Percentiles rank a stretch among this genome's conserved stretches.
Conservation (phyloP, 2,797 vertebrate species). For the Gadopsis marmoratus region DNA sequence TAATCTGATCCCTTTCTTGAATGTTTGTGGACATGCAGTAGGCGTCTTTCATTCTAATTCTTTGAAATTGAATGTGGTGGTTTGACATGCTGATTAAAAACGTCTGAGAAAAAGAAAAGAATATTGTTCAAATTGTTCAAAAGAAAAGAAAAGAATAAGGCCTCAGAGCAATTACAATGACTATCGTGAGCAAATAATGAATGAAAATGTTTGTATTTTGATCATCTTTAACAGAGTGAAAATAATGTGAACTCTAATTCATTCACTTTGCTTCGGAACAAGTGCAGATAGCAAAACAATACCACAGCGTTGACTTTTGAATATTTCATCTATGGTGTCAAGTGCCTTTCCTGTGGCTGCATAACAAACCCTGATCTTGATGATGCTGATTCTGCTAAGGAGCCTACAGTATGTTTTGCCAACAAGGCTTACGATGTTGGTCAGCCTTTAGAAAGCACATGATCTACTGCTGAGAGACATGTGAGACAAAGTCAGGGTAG, state of each 20-base stretch:
- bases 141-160: neutral
- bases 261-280: constrained; percentile 22
- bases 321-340: constrained; percentile 2
- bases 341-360: constrained; percentile 24
- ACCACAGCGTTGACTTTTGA: constrained; percentile 23
- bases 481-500: constrained; percentile 54
- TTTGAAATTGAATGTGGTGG: neutral
- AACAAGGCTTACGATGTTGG: constrained; percentile 67
- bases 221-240: neutral
- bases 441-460: constrained; percentile 67
- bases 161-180: neutral
- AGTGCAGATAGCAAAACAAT: neutral
- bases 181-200: neutral
- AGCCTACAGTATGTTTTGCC: constrained; percentile 71
- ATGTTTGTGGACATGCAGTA: neutral
- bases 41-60: neutral
- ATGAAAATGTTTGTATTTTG: neutral
- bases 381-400: constrained; percentile 33
- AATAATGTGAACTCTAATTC: neutral
- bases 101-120: neutral
- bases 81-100: neutral
- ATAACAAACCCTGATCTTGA: constrained; percentile 39
- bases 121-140: neutral
- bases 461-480: constrained; percentile 72
- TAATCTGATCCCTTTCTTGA: neutral